A percentile compares a stretch with the other conserved stretches of the same genome.
These are phyloP conservation scores for Paracanthobrama guichenoti DNA, from an alignment of 2,113 vertebrate genomes.

Conservation along the genomic window DNA sequence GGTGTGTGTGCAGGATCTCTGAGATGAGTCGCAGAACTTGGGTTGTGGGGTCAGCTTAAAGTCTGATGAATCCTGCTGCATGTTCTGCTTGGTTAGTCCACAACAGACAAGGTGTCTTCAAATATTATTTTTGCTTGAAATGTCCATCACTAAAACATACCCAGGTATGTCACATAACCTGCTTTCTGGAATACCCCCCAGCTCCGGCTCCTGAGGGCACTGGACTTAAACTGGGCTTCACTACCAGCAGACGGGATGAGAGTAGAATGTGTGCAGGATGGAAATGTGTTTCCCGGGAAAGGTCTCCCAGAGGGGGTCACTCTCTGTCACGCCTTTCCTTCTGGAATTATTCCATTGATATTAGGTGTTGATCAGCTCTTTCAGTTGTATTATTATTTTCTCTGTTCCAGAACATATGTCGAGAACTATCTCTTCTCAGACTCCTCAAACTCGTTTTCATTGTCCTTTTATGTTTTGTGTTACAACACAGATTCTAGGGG, in stretches of 20 bases:
- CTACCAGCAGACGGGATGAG: conserved; percentile 1
- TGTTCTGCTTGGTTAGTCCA: background rate
- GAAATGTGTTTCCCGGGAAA: conserved; percentile 33
- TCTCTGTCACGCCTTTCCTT: background rate
- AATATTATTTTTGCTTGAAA: too few species aligned
- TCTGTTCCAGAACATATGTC: too few species aligned
- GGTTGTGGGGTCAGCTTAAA: background rate
- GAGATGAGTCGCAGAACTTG: conserved; percentile 15
- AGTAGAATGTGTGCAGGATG: background rate
- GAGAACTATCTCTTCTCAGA: too few species aligned
- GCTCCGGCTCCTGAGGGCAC: too few species aligned
- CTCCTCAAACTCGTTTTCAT: too few species aligned
- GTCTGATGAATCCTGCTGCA: background rate
- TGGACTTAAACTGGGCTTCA: conserved; percentile 26
- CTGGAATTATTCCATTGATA: background rate
- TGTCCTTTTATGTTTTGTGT: too few species aligned
- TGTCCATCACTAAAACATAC: too few species aligned
- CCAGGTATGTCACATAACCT: too few species aligned
- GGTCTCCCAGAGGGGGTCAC: background rate
- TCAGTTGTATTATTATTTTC: too few species aligned
- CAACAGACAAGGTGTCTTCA: too few species aligned
- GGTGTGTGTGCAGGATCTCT: conserved; percentile 8
- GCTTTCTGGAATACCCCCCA: too few species aligned
- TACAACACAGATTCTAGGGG: too few species aligned
- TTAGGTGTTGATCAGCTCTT: background rate